A percentile compares a stretch with the other conserved stretches of the same genome.
Conservation (phyloP, 2,888 invertebrate species). For the Zaprionus obscuricornis region DNA sequence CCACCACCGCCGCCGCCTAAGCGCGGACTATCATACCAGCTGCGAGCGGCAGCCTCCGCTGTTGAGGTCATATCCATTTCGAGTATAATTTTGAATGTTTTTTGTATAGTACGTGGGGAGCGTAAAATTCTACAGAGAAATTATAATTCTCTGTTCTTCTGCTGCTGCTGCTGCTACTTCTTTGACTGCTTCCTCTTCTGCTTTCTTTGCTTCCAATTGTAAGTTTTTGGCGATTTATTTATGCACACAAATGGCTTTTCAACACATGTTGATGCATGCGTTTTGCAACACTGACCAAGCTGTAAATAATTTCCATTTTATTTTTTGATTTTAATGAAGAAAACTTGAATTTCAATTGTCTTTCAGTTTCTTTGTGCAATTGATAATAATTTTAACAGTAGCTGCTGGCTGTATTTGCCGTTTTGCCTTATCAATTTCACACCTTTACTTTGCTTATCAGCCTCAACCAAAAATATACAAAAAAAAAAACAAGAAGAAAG, state of each 20-base stretch:
- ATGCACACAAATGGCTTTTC: slow-evolving; percentile 17
- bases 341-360: slow-evolving; percentile 27
- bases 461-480: slow-evolving; percentile 5
- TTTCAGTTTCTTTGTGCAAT: slow-evolving; percentile 31
- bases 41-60: slow-evolving; percentile 84
- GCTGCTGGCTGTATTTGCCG: slow-evolving; percentile 22
- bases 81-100: slow-evolving; percentile 83
- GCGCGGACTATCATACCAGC: slow-evolving; percentile 84
- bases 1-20: slow-evolving; percentile 82
- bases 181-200: neutral
- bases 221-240: slow-evolving; percentile 1
- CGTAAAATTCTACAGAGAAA: slow-evolving; percentile 49
- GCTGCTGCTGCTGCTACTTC: neutral
- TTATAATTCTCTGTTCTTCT: slow-evolving; percentile 27
- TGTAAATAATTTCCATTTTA: slow-evolving; percentile 51
- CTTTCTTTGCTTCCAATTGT: neutral
- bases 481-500: neutral
- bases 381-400: slow-evolving; percentile 66
- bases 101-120: slow-evolving; percentile 65
- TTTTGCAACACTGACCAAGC: slow-evolving; percentile 57
- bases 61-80: slow-evolving; percentile 84
- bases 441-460: slow-evolving; percentile 57
- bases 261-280: slow-evolving; percentile 47
- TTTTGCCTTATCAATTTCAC: slow-evolving; percentile 52
- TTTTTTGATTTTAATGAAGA: neutral